Evolutionary conservation across 2,797 vertebrate species (phyloP), one percentile per base, ranked within the genome.

Genomic region (Microcaecilia unicolor): DNA sequence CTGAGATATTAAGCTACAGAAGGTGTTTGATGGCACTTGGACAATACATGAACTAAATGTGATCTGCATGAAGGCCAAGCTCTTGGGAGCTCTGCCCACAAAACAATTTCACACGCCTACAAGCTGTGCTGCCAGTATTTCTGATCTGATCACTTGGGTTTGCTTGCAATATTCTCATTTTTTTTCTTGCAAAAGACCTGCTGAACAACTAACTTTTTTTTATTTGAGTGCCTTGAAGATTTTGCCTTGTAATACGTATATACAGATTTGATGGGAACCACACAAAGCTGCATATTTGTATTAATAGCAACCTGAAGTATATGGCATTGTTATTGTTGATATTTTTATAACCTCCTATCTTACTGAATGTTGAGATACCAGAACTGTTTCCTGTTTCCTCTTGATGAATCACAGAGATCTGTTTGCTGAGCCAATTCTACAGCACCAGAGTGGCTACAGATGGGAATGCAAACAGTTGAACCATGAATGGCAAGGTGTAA

Each of bases 231-330:
- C 48, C 65, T 53, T 47, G 55, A 54, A 71, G 54, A 15, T 36
- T 58, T 58, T 60, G 40, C 48, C 55, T 61, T 60, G 34, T 60
- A 33, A 0, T 65, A 69, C 71, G n/a, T n/a, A 74, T 74, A 66
- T 74, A 55, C 37, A 55, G 2, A 34, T 37, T 40, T 41, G 35
- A 53, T 52, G 47, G 41, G 51, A 37, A 45, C 51, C 44, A n/a
- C n/a, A n/a, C n/a, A n/a, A n/a, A n/a, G n/a, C n/a, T n/a, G n/a
- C 37, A 41, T 41, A 32, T 48, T 41, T 41, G 37, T 21, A 6
- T 34, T 23, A 48, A 40, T 36, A 32, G 37, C 32, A 48, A 41
- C 30, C 25, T 27, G n/a, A n/a, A n/a, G n/a, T n/a, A n/a, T n/a
- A n/a, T n/a, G n/a, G n/a, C n/a, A n/a, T n/a, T n/a, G n/a, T n/a